Base-by-base conservation (phyloP, 2,888 invertebrate genomes). In the Acronicta psi region DNA sequence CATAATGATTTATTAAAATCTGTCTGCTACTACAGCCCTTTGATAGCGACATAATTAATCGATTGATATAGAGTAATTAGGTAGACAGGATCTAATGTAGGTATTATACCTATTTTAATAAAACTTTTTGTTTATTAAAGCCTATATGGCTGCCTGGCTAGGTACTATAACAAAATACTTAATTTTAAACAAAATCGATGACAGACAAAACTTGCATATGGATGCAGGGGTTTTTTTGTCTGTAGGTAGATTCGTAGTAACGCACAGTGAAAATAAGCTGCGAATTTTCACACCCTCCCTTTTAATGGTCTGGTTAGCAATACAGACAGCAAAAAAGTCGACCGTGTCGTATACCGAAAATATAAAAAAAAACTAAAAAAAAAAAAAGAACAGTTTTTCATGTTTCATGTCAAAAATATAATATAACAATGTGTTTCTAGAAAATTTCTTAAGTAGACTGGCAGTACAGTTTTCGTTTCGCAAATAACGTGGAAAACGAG, bases 241-340 rank as follows among this genome's bases (percentile, higher is more conserved):
- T 51, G 50, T 50, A 70, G 67, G 57, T 70, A 73, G 69, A 78
- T 69, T 60, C 69, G 54, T 64, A 70, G 66, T 59, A 66, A 63
- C 74, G 76, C 69, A 73, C 73, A 59, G 79, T 73, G 86, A 86
- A 90, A 90, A 90, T 90, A 92, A 91, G 91, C 90, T 86, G 91
- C 88, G 81, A 91, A 90, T 91, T 91, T 90, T 89, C 89, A 87
- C 90, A 89, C 91, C 90, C 89, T 83, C 83, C 75, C 83, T 88
- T 90, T 90, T 90, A 90, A 91, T 90, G 88, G 89, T 86, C 87
- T 88, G 86, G 84, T 85, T 85, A 82, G 76, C 77, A 81, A 80
- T 85, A 91, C 82, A 55, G 88, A 70, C 69, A 57, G 81, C 84
- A 89, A 72, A 87, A 86, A 82, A 81, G 69, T 0, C 29, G 34